Evolutionary conservation across 2,888 invertebrate species (phyloP), one percentile per base, ranked within the genome.

Genomic region (Camponotus fellah): DNA sequence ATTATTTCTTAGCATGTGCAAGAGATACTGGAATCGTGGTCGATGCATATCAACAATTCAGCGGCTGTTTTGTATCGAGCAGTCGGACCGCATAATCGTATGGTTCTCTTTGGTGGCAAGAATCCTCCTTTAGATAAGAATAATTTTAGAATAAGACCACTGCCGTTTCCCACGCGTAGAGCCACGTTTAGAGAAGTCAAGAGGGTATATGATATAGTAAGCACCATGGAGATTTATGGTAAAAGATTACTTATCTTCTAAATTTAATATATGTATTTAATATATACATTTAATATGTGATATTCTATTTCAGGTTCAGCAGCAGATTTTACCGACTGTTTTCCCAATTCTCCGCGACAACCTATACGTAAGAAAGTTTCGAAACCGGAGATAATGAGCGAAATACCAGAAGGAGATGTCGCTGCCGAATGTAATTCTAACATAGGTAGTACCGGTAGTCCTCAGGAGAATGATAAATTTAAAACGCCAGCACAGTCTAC

Each of bases 131-230:
- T 98, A 17, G 95, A 96, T 85, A 96, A 96, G 88, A 96, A 95
- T 4, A 97, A 97, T 92, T 90, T 94, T 1, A 95, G 97, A 84
- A 94, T 98, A 10, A 95, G 97, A 88, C 96, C 96, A 32, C 96
- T 98, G 87, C 98, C 98, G 0, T 98, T 98, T 95, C 97, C 97
- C 0, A 98, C 98, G 0, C 95, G 97, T 89, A 96, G 98, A 89
- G 97, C 98, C 0, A 98, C 98, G 0, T 97, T 97, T 91, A 97
- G 96, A 75, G 98, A 98, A 95, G 96, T 98, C 0, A 96, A 97
- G 92, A 95, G 98, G 85, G 97, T 98, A 0, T 97, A 97, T 89
- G 96, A 96, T 74, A 95, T 97, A 66, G 95, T 98, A 9, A 96
- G 97, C 32, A 96, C 96, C 75, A 95, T 97, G 64, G 96, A 96